Base-by-base conservation (phyloP, 2,888 invertebrate genomes). In the Synergus japonicus region DNA sequence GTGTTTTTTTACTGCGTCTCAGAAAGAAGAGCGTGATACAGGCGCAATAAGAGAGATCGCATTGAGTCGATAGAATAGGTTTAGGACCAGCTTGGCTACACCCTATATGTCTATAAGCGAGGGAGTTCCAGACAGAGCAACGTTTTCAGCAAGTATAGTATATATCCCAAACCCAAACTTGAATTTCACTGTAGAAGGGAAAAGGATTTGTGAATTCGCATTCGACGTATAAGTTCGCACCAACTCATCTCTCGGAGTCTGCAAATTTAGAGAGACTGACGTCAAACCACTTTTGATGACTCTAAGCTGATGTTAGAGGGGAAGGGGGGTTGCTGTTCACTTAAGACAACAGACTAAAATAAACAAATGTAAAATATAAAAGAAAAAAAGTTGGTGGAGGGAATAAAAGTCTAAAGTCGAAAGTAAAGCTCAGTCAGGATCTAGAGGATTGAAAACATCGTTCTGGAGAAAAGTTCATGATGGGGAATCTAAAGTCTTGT, bases 151-250 rank as follows among this genome's bases (percentile, higher is more conserved):
- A 67, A 54, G 78, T 43, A 46, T 58, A 78, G 78, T 78, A 22
- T 22, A 22, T 22, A 78, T 67, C 4, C 41, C 8, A 37, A 44
- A 65, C 37, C 66, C 44, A 43, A 77, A 77, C 77, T 77, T 77
- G 77, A 77, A 77, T 77, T 78, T 78, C 60, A 67, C 78, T 65
- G 67, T 43, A 58, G 67, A 78, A 66, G 65, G 67, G 78, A 78
- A 78, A 78, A 78, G 78, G 78, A 78, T 78, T 78, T 78, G 78
- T 67, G 78, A 67, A 78, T 78, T 77, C 54, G 77, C 77, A 58
- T 58, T 58, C 54, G 77, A 54, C 22, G 22, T 22, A 22, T 22
- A 22, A 58, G n/a, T 58, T 63, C 63, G 29, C 63, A 63, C 63
- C 63, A 63, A 22, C 63, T 63, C 29, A 3, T 22, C 60, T 60